Conservation (phyloP, 1,140 invertebrate species). For the Meteorus sp. region DNA sequence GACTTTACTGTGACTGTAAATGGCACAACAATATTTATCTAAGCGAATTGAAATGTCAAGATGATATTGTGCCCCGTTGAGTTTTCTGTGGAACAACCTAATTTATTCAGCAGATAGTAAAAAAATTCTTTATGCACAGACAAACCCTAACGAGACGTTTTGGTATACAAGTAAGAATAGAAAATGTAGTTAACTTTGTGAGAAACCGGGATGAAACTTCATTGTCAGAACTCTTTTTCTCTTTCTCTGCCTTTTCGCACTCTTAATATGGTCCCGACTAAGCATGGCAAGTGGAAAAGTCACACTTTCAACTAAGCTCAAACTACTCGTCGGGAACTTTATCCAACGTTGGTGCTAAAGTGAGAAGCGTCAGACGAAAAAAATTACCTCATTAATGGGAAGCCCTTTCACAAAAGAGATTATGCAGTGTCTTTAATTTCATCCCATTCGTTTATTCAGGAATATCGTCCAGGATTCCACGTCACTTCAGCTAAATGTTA, state of each 20-base stretch:
- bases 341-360: constrained; percentile 6
- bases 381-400: constrained; percentile 37
- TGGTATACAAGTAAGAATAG: too few species aligned
- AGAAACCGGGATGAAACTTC: neutral
- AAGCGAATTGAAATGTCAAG: too few species aligned
- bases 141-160: too few species aligned
- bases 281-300: constrained; percentile 27
- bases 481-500: too few species aligned
- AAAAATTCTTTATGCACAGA: neutral
- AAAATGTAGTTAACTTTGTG: neutral
- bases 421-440: neutral
- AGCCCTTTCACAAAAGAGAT: neutral
- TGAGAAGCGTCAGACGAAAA: constrained; percentile 17
- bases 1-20: neutral
- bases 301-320: constrained; percentile 26
- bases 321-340: constrained; percentile 28
- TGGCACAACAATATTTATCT: too few species aligned
- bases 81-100: too few species aligned
- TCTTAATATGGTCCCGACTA: constrained; percentile 5
- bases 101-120: neutral
- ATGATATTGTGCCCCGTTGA: too few species aligned
- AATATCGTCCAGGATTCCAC: too few species aligned
- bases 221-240: too few species aligned
- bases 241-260: neutral
- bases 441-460: too few species aligned